Base-by-base conservation (phyloP, 2,113 vertebrate species). In the Dasyprocta punctata region DNA sequence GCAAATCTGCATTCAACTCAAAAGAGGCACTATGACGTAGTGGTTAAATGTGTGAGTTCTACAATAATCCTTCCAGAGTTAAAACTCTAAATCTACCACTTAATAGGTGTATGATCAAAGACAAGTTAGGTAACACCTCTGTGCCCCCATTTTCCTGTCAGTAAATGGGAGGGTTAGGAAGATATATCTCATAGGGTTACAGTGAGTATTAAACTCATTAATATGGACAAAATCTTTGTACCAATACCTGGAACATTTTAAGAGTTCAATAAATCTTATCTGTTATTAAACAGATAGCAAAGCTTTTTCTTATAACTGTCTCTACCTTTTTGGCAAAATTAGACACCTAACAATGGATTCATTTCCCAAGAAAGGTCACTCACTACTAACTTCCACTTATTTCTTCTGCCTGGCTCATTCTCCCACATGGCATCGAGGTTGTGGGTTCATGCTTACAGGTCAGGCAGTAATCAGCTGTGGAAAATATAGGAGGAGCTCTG, bases 1-100 rank as follows among this genome's bases (percentile, higher is more conserved):
- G 11, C 47, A 92, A 80, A 88, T 69, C 54, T 90, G 56, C 67
- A 24, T 91, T 89, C 54, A 67, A 91, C 30, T 69, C 33, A 81
- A 47, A 92, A 92, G 78, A 88, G 47, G 61, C 44, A 88, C 44
- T 12, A 44, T 60, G 33, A 87, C 26, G 86, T 13, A 44, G 20
- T n/a, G 16, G 56, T 65, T 75, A 94, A 93, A 86, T 54, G 44
- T 60, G 24, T 77, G n/a, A 44, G 14, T 47, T 90, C 81, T 82
- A 90, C 41, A 96, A 95, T 83, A 71, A 86, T 30, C 7, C 41
- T 86, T 75, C 28, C 80, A 75, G 78, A 89, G 49, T 94, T 86
- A 71, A 95, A 84, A 67, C 67, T 26, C 44, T 92, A 86, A 82
- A 78, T 86, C 82, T 95, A 87, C 19, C 13, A 65, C 12, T 78